Evolutionary conservation across 2,888 invertebrate species (phyloP), one percentile per base, ranked within the genome.

Genomic region (Tenthredo distinguenda): DNA sequence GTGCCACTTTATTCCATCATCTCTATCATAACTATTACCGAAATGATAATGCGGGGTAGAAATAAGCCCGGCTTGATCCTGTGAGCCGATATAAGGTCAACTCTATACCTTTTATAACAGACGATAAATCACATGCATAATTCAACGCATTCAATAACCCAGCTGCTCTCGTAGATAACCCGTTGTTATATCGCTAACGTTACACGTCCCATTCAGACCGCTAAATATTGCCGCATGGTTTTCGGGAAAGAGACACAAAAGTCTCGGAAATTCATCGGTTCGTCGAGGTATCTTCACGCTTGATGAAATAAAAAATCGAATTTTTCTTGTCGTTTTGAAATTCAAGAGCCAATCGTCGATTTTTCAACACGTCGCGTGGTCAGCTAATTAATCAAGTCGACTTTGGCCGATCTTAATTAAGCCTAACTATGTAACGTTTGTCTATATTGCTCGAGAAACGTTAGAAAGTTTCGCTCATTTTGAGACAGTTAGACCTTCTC

Each of bases 381-480:
- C 3, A 47, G 0, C 58, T 21, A 62, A 9, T 62, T 62, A 21
- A 62, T 62, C 26, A 26, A 76, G 6, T 10, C 26, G 26, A 26
- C 3, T 47, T 21, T 4, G 37, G 55, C 1, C n/a, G 50, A 76
- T 26, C 47, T 12, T 34, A 50, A 55, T 9, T 26, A 34, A 55
- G 37, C 37, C 31, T n/a, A 6, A 18, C 9, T 15, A 31, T n/a
- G 26, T n/a, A 79, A 79, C 34, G n/a, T 31, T 31, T 55, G n/a
- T 58, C 9, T 37, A 55, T 37, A 37, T 9, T 34, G 34, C 58
- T 55, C 37, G 18, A 55, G 50, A 18, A 55, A 37, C 37, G 55
- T 79, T 79, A 79, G 79, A 79, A 79, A 79, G 79, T 79, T 79
- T 34, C 37, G 7, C 37, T 12, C 18, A 37, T 31, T 79, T 79